Evolutionary conservation across 1,140 invertebrate species (phyloP).

Genomic region (Drosophila parvula): DNA sequence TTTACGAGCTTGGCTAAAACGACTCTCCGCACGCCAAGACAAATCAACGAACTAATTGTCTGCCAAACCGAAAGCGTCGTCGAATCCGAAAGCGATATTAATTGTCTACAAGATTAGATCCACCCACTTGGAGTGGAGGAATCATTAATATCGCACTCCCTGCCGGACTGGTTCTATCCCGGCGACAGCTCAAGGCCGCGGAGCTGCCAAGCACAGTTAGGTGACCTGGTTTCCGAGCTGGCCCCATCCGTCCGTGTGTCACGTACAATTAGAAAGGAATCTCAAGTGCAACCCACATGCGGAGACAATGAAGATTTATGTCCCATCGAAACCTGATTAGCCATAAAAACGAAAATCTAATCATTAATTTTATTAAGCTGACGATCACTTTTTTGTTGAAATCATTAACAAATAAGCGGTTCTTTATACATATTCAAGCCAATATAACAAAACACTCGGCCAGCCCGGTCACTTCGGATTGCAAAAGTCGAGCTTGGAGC

Average conservation of each 20-base stretch:
- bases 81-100: conserved; percentile 13
- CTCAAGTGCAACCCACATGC: conserved; percentile 67
- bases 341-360: conserved; percentile 69
- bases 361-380: conserved; percentile 82
- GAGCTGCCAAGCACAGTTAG: conserved; percentile 53
- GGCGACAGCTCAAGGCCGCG: conserved; percentile 45
- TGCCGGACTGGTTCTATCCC: conserved; percentile 39
- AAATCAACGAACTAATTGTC: conserved; percentile 28
- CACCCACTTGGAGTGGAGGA: conserved; percentile 34
- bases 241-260: conserved; percentile 51
- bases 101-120: conserved; percentile 56
- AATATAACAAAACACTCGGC: conserved; percentile 66
- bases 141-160: conserved; percentile 33
- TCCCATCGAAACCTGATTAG: conserved; percentile 68
- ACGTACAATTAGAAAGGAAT: conserved; percentile 79
- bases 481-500: conserved; percentile 36
- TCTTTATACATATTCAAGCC: conserved; percentile 61
- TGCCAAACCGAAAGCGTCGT: neutral
- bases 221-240: conserved; percentile 64
- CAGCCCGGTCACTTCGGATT: conserved; percentile 40
- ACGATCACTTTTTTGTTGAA: conserved; percentile 81
- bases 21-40: neutral
- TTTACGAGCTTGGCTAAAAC: neutral
- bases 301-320: conserved; percentile 66
- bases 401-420: conserved; percentile 80